These are phyloP conservation scores for Sarcophaga bullata DNA, from an alignment of 1,140 invertebrate species.

Conservation along the genomic window DNA sequence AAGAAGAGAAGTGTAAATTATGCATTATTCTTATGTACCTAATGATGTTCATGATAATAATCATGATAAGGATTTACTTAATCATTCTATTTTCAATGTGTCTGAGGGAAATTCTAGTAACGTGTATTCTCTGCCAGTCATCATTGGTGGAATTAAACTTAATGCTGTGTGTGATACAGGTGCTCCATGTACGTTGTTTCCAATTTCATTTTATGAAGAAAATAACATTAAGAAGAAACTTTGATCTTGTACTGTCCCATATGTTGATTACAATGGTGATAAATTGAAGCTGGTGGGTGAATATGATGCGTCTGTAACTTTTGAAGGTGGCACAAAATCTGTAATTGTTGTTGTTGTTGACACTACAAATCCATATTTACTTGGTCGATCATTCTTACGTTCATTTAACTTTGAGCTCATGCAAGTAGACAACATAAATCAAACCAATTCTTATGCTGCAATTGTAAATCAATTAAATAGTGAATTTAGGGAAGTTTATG, in stretches of 20 bases:
- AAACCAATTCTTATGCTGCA: not conserved
- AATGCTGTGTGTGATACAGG: constrained; percentile 3
- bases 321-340: not conserved
- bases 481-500: constrained; percentile 27
- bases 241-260: not conserved
- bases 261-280: constrained; percentile 31
- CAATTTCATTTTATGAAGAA: not conserved
- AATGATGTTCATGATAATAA: not conserved
- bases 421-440: not conserved
- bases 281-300: constrained; percentile 29
- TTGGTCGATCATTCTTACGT: constrained; percentile 38
- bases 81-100: constrained; percentile 2
- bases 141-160: not conserved
- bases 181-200: constrained; percentile 6
- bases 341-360: constrained; percentile 23
- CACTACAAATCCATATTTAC: constrained; percentile 1
- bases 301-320: constrained; percentile 25
- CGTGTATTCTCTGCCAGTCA: too few relatives aligned
- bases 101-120: not conserved
- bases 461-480: constrained; percentile 10
- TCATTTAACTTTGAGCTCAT: constrained; percentile 12
- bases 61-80: not conserved
- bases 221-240: not conserved
- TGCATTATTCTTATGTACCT: too few relatives aligned
- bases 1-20: not conserved